phyloP scores from a whole-genome alignment of 2,113 vertebrate species.

The Hypanus sabinus region DNA sequence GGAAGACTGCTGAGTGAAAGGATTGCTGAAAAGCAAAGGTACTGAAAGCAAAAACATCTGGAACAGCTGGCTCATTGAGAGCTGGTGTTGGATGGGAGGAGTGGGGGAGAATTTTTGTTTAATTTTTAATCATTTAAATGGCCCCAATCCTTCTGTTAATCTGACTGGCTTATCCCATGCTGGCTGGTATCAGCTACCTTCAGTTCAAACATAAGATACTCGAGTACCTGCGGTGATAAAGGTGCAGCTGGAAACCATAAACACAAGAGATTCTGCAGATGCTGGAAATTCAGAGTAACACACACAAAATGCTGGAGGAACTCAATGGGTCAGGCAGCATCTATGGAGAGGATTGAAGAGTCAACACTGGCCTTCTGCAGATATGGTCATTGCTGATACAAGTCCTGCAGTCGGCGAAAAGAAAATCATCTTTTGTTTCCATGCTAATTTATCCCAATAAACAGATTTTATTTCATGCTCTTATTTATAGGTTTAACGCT shows the following conservation, averaged over 20 bases:
- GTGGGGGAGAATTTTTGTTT: neutral
- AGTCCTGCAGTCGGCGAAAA: neutral
- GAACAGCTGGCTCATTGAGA: neutral
- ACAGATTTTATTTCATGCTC: neutral
- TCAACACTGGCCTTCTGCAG: no score
- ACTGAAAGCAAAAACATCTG: neutral
- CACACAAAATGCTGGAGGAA: no score
- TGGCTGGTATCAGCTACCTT: neutral
- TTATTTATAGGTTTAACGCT: neutral
- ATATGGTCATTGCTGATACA: no score
- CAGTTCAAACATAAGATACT: neutral
- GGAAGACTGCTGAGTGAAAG: neutral
- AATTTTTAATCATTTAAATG: neutral
- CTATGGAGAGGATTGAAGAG: no score
- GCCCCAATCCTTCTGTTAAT: neutral
- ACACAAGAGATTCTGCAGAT: no score
- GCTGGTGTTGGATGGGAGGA: neutral
- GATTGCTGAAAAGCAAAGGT: neutral
- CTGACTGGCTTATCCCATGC: no score
- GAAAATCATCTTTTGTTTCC: neutral
- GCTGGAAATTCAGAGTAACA: no score
- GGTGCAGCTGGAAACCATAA: neutral
- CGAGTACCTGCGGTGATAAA: neutral
- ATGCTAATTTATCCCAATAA: neutral
- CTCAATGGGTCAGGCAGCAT: no score